Base-by-base conservation (phyloP, 2,797 vertebrate genomes). In the Trachops cirrhosus region DNA sequence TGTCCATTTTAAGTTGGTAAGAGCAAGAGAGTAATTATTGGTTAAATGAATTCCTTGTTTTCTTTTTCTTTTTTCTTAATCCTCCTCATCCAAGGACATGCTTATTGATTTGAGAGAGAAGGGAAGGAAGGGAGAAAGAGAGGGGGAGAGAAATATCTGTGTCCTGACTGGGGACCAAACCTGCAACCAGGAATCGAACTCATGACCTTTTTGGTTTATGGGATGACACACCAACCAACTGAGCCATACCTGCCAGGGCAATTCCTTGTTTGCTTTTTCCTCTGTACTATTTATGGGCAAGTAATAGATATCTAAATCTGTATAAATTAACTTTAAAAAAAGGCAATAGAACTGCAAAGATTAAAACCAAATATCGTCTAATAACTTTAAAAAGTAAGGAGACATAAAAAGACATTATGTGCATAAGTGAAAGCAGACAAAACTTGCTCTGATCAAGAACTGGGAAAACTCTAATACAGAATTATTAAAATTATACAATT, bases 1-100 rank as follows among this genome's bases (percentile, higher is more conserved):
- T 92, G 37, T 88, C 10, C 16, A 44, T 82, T 93, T 94, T 82
- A 84, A 94, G 24, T 91, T 37, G 37, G 57, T 83, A 82, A 94
- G 46, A 96, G 57, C n/a, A 32, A 90, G 67, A 89, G 71, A 84
- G 84, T 48, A 64, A 91, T 78, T n/a, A 78, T 48, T 84, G 37
- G 14, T 77, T 86, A 71, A 89, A 39, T 82, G 22, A 92, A 4
- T 78, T 77, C 1, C 11, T 96, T 92, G 86, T 86, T 95, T 89
- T 77, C 37, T 68, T 85, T 73, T 90, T 90, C 22, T 73, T n/a
- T 62, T 73, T 62, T 32, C 32, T 62, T 16, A 16, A 64, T n/a
- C 29, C 62, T 64, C 6, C 62, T 64, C 6, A 64, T 6, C 32
- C 62, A 62, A 62, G 59, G 59, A 62, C 59, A 64, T 64, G 29